Evolutionary conservation across 1,140 invertebrate genomes (phyloP).

Genomic region (Drosophila lini): DNA sequence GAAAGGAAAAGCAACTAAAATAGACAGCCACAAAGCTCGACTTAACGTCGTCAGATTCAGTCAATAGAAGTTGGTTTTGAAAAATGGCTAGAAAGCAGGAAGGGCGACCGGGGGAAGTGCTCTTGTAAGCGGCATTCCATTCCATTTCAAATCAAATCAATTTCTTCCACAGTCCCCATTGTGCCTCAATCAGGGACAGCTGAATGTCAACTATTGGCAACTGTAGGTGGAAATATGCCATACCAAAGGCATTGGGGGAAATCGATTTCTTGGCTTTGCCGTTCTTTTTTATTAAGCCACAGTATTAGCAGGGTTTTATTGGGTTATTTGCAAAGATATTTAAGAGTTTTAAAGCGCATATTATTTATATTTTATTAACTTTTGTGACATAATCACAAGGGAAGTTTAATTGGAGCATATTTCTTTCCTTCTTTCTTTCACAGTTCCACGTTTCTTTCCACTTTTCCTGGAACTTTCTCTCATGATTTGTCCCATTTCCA

Average conservation of each 20-base stretch:
- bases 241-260: neutral
- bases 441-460: neutral
- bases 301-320: neutral
- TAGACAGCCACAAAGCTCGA: conserved; percentile 39
- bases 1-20: conserved; percentile 19
- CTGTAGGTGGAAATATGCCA: conserved; percentile 20
- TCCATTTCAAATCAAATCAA: conserved; percentile 47
- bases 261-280: neutral
- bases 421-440: neutral
- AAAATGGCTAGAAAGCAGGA: neutral
- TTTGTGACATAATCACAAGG: neutral
- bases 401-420: neutral
- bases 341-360: neutral
- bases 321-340: neutral
- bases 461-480: conserved; percentile 21
- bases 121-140: conserved; percentile 39
- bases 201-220: conserved; percentile 45
- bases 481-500: conserved; percentile 36
- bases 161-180: conserved; percentile 32
- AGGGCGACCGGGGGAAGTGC: neutral
- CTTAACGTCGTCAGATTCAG: conserved; percentile 35
- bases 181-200: conserved; percentile 33
- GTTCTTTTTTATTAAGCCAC: conserved; percentile 1
- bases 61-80: conserved; percentile 15
- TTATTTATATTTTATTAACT: no score